Conservation (phyloP, 2,888 invertebrate genomes). For the Scaptomyza caliginosa region DNA sequence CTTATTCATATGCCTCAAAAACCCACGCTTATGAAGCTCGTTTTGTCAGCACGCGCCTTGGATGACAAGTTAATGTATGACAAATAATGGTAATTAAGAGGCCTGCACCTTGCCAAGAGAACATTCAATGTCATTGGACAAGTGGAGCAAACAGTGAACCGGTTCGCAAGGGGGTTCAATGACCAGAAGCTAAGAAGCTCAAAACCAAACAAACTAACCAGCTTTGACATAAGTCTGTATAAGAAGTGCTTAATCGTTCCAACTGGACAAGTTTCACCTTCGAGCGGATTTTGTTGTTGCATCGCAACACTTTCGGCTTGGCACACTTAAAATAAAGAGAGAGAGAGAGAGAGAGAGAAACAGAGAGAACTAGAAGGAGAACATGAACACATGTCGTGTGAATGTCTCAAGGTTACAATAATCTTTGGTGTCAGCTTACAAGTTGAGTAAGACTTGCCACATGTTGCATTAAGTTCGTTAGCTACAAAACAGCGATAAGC, state of each 20-base stretch:
- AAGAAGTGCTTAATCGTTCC: constrained; percentile 40
- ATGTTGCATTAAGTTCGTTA: constrained; percentile 27
- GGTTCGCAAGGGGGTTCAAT: constrained; percentile 20
- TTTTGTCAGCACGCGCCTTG: constrained; percentile 32
- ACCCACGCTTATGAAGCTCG: constrained; percentile 42
- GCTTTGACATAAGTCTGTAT: constrained; percentile 7
- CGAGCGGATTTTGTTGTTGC: constrained; percentile 41
- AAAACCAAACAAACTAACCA: constrained; percentile 19
- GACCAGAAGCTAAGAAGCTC: constrained; percentile 18
- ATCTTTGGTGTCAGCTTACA: constrained; percentile 42
- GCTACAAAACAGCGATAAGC: constrained; percentile 31
- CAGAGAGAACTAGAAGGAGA: constrained; percentile 10
- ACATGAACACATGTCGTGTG: constrained; percentile 23
- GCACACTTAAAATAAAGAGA: constrained; percentile 46
- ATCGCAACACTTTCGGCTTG: constrained; percentile 70
- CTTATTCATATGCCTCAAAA: no score
- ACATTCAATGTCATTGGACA: constrained; percentile 23
- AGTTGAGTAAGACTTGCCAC: constrained; percentile 35
- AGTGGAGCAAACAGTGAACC: constrained; percentile 14
- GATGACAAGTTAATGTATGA: no score
- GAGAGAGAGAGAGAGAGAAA: constrained; percentile 15
- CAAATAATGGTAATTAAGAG: not conserved
- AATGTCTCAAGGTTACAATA: constrained; percentile 54
- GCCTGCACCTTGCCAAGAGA: not conserved
- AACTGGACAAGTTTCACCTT: constrained; percentile 68